These are phyloP conservation scores for Eutolmus rufibarbis DNA, from an alignment of 2,888 invertebrate species.

Conservation along the genomic window DNA sequence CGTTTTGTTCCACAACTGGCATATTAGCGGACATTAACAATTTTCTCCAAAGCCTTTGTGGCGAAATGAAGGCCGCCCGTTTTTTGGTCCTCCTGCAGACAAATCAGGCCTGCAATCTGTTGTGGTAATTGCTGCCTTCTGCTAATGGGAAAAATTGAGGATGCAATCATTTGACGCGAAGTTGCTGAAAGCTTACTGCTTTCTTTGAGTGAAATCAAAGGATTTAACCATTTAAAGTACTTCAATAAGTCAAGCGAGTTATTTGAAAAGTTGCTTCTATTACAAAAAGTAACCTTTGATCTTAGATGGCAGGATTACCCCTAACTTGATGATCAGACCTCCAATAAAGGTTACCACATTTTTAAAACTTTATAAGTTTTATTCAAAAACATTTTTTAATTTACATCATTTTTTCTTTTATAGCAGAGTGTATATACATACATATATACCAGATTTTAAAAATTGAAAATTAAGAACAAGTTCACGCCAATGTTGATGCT, in stretches of 20 bases:
- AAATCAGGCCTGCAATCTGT: not conserved
- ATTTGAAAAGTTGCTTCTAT: not conserved
- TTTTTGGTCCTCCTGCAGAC: not conserved
- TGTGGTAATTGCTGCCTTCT: not conserved
- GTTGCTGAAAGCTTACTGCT: not conserved
- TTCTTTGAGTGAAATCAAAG: not conserved
- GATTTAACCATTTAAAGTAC: not conserved
- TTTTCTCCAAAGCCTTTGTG: not conserved
- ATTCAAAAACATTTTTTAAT: too few species aligned
- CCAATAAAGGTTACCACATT: too few species aligned
- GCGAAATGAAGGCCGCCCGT: not conserved
- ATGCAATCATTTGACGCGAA: not conserved
- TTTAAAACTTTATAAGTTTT: too few species aligned
- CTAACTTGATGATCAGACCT: too few species aligned
- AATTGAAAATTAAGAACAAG: too few species aligned
- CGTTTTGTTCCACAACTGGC: not conserved
- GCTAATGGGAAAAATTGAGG: not conserved
- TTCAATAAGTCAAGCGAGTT: not conserved
- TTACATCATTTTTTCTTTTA: too few species aligned
- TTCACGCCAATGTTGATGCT: too few species aligned
- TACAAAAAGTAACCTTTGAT: not conserved
- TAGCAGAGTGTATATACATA: too few species aligned
- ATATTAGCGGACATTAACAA: constrained; percentile 2
- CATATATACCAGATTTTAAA: too few species aligned
- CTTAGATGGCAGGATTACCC: not conserved